phyloP scores from a whole-genome alignment of 2,888 invertebrate species.

The Cistogaster globosa region DNA sequence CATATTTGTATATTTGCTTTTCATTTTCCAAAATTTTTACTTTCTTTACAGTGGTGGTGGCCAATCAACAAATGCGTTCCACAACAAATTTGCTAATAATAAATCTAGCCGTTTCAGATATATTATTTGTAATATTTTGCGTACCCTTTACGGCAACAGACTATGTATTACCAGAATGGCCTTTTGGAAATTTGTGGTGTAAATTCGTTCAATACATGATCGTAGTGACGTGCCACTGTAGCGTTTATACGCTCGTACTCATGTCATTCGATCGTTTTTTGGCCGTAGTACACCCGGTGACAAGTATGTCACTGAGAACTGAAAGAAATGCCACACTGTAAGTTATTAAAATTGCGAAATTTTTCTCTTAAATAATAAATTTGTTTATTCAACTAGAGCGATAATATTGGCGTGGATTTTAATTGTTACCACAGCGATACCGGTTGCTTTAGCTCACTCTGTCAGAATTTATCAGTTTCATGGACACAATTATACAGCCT shows the following conservation, averaged over 20 bases:
- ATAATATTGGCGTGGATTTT: conserved; percentile 92
- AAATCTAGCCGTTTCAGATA: conserved; percentile 94
- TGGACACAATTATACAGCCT: conserved; percentile 87
- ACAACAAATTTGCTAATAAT: conserved; percentile 96
- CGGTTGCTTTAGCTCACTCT: conserved; percentile 90
- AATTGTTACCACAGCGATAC: conserved; percentile 90
- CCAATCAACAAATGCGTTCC: conserved; percentile 95
- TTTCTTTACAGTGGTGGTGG: conserved; percentile 87
- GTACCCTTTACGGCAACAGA: conserved; percentile 97
- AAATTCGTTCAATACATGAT: conserved; percentile 93
- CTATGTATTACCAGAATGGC: conserved; percentile 94
- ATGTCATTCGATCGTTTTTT: conserved; percentile 96
- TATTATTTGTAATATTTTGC: conserved; percentile 95
- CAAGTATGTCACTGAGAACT: conserved; percentile 92
- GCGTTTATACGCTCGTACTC: conserved; percentile 95
- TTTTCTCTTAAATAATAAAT: too few relatives aligned
- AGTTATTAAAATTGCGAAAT: conserved; percentile 74
- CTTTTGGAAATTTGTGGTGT: conserved; percentile 95
- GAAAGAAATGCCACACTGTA: conserved; percentile 89
- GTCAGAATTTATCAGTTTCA: conserved; percentile 87
- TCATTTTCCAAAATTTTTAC: background rate
- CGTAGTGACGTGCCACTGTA: conserved; percentile 95
- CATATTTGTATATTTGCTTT: too few relatives aligned
- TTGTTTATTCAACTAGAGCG: conserved; percentile 83
- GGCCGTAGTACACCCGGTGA: conserved; percentile 96